phyloP scores from a whole-genome alignment of 1,140 invertebrate genomes.

The Drosophila mauritiana region DNA sequence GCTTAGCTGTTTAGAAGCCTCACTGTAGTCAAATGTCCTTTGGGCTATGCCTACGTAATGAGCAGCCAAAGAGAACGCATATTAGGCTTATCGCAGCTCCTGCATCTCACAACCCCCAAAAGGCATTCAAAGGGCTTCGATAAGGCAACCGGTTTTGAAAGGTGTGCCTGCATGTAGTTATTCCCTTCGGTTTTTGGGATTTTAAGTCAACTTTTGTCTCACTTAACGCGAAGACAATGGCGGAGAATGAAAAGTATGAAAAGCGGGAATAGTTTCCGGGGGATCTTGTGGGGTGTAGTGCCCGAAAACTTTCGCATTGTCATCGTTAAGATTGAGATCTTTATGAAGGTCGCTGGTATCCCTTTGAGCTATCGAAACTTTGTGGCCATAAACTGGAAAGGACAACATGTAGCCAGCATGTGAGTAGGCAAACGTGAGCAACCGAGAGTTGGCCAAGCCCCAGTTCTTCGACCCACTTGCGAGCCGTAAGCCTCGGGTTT shows the following conservation, averaged over 20 bases:
- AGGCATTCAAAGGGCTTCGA: conserved; percentile 71
- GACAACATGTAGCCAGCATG: not conserved
- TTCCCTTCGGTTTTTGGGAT: conserved; percentile 55
- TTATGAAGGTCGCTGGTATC: conserved; percentile 73
- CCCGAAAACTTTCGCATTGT: conserved; percentile 72
- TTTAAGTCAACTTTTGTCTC: conserved; percentile 64
- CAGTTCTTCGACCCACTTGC: conserved; percentile 69
- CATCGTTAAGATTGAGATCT: conserved; percentile 82
- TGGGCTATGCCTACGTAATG: conserved; percentile 51
- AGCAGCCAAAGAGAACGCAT: conserved; percentile 74
- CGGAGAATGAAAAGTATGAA: not conserved
- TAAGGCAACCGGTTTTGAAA: conserved; percentile 62
- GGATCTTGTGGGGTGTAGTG: conserved; percentile 48
- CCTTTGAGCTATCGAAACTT: conserved; percentile 53
- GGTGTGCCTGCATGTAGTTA: conserved; percentile 18
- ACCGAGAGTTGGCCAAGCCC: conserved; percentile 38
- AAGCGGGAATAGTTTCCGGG: conserved; percentile 12
- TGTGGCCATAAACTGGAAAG: conserved; percentile 60
- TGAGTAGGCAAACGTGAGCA: conserved; percentile 20
- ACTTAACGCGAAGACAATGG: conserved; percentile 71
- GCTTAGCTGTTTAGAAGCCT: not conserved
- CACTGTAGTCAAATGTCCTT: conserved; percentile 29
- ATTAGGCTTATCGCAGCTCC: conserved; percentile 70
- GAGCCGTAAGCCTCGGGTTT: conserved; percentile 67
- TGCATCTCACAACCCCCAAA: conserved; percentile 67